phyloP scores from a whole-genome alignment of 1,140 invertebrate genomes.

The Drosophila repleta region DNA sequence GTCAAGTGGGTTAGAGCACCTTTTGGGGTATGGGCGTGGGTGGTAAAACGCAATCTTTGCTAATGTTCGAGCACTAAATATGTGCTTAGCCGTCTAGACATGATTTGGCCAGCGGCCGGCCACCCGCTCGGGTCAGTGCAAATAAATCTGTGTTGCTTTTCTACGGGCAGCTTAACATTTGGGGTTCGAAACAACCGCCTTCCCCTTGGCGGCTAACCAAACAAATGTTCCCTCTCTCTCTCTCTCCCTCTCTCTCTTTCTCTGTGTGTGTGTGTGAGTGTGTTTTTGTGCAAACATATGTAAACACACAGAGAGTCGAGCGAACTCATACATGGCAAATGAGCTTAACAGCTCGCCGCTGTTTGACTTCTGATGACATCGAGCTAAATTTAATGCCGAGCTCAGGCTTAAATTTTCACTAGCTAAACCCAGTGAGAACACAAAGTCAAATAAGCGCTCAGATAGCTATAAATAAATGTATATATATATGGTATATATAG shows the following conservation, averaged over 20 bases:
- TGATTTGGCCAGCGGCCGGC: constrained; percentile 55
- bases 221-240: constrained; percentile 70
- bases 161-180: constrained; percentile 14
- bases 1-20: constrained; percentile 18
- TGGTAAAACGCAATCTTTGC: constrained; percentile 9
- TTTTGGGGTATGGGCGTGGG: neutral
- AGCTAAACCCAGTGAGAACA: constrained; percentile 15
- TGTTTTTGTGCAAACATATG: constrained; percentile 59
- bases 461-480: too few species aligned
- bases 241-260: too few species aligned
- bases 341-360: constrained; percentile 64
- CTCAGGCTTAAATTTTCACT: constrained; percentile 43
- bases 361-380: constrained; percentile 59
- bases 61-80: constrained; percentile 35
- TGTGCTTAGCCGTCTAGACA: constrained; percentile 71
- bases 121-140: constrained; percentile 41
- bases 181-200: neutral
- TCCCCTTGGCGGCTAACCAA: constrained; percentile 56
- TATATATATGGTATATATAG: too few species aligned
- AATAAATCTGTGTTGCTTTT: constrained; percentile 72
- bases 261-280: too few species aligned
- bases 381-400: constrained; percentile 46
- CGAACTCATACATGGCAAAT: constrained; percentile 71
- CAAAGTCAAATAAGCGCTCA: neutral
- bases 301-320: constrained; percentile 57